Conservation (phyloP, 2,888 invertebrate species). For the Eustalomyia histrio region DNA sequence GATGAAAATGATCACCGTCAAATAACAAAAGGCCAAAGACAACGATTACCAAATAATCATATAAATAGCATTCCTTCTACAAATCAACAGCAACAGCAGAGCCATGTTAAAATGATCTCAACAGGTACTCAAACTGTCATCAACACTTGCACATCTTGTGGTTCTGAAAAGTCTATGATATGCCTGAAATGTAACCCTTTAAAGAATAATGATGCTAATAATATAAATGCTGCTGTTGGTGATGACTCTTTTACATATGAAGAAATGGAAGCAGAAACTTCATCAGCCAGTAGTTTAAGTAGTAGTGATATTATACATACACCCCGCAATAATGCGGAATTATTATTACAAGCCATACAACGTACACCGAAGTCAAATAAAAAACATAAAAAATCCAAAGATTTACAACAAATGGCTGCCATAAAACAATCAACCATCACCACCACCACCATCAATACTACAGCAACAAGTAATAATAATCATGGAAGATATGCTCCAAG, state of each 20-base stretch:
- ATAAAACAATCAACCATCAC: constrained; percentile 42
- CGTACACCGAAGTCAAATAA: constrained; percentile 79
- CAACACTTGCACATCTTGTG: constrained; percentile 71
- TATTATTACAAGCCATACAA: constrained; percentile 82
- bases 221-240: constrained; percentile 2
- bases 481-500: constrained; percentile 25
- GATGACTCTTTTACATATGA: constrained; percentile 41
- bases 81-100: constrained; percentile 35
- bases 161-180: constrained; percentile 77
- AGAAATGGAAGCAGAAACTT: constrained; percentile 66
- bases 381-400: constrained; percentile 70
- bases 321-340: constrained; percentile 80
- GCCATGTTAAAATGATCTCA: constrained; percentile 76
- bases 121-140: constrained; percentile 78
- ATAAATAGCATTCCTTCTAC: constrained; percentile 61
- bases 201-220: constrained; percentile 15
- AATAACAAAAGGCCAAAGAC: constrained; percentile 60
- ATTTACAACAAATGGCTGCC: constrained; percentile 52
- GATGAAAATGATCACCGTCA: constrained; percentile 31
- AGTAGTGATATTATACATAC: constrained; percentile 74
- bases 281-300: constrained; percentile 70
- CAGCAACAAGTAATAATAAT: constrained; percentile 67
- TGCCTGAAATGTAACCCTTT: constrained; percentile 75
- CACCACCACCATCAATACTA: constrained; percentile 26
- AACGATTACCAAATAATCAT: constrained; percentile 63